phyloP scores from a whole-genome alignment of 1,140 invertebrate genomes.

The Helicoverpa zea region DNA sequence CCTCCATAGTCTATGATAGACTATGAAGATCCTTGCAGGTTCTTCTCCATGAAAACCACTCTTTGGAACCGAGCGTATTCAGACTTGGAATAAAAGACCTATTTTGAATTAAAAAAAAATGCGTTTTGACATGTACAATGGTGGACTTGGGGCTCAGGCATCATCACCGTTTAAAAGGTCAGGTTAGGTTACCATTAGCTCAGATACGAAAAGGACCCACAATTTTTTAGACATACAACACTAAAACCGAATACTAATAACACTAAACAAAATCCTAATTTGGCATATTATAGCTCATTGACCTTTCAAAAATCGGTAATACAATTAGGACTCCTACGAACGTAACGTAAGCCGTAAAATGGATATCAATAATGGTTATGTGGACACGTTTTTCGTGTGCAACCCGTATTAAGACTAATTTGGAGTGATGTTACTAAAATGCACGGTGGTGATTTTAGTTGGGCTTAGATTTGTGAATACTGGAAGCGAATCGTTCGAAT shows the following conservation, averaged over 20 bases:
- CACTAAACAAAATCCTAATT: conserved; percentile 27
- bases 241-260: conserved; percentile 18
- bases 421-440: conserved; percentile 2
- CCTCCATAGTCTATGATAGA: too few species aligned
- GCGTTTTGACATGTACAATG: too few species aligned
- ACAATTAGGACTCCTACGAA: conserved; percentile 19
- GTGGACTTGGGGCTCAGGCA: too few species aligned
- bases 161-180: too few species aligned
- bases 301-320: background rate
- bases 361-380: conserved; percentile 21
- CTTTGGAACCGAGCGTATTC: too few species aligned
- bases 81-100: too few species aligned
- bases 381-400: conserved; percentile 26
- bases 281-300: conserved; percentile 14
- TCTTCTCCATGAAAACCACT: too few species aligned
- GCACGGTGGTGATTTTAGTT: background rate
- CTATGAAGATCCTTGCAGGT: too few species aligned
- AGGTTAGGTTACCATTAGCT: too few species aligned
- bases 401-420: conserved; percentile 2
- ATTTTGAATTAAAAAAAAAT: too few species aligned
- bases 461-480: background rate
- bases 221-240: background rate
- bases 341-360: conserved; percentile 17
- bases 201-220: background rate
- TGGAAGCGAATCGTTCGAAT: background rate